A percentile compares a stretch with the other conserved stretches of the same genome.
phyloP scores from a whole-genome alignment of 2,113 vertebrate species.

The Paraplagusia blochii region DNA sequence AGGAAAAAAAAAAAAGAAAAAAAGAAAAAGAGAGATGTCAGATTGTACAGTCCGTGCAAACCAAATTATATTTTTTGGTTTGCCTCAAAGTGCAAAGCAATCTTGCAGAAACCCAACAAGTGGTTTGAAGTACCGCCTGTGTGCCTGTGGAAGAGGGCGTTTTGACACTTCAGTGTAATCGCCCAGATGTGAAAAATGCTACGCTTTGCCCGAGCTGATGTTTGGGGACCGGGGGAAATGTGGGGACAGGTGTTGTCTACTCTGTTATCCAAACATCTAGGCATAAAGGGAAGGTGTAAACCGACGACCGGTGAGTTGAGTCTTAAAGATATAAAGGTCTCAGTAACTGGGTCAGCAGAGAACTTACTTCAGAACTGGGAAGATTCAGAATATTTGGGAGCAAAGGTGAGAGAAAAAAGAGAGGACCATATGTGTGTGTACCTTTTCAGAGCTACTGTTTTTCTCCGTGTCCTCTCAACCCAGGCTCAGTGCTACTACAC shows the following conservation, averaged over 20 bases:
- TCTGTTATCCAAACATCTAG: conserved; percentile 10
- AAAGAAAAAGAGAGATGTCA: conserved; percentile 14
- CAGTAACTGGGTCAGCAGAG: no score
- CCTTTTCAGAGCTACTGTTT: no score
- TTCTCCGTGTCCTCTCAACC: no score
- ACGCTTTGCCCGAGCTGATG: conserved; percentile 12
- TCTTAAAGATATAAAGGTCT: conserved; percentile 1
- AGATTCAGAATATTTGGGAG: no score
- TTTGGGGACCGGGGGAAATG: conserved; percentile 3
- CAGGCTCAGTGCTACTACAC: no score
- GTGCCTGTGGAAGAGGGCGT: conserved; percentile 23
- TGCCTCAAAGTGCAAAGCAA: conserved; percentile 49
- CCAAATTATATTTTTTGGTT: conserved; percentile 59
- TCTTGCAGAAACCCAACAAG: conserved; percentile 35
- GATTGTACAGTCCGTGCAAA: conserved; percentile 39
- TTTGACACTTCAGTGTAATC: conserved; percentile 29
- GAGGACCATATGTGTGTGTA: no score
- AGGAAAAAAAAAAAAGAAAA: not conserved
- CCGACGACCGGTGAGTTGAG: conserved; percentile 1
- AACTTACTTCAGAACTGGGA: no score
- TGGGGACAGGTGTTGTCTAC: not conserved
- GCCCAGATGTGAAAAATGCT: conserved; percentile 31
- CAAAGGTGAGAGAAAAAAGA: no score
- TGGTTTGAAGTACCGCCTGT: conserved; percentile 24
- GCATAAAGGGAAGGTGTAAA: conserved; percentile 11